Base-by-base conservation (phyloP, 2,797 vertebrate genomes). In the Danionella dracula region DNA sequence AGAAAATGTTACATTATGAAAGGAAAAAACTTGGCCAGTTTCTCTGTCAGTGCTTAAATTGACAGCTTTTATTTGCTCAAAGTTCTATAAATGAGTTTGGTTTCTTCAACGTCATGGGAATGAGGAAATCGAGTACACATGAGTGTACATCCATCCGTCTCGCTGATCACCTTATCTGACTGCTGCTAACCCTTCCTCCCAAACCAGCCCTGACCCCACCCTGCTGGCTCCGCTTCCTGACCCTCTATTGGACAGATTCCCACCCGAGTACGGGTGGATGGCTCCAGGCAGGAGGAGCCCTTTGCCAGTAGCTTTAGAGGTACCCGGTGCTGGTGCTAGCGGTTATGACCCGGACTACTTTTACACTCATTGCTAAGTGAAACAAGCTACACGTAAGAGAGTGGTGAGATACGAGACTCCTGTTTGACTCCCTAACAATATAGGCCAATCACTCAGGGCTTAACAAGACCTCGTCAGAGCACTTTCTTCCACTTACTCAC, bases 161-260 rank as follows among this genome's bases (percentile, higher is more conserved):
- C 79, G 79, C 65, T 78, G 61, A 37, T 45, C 53, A 48, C 44
- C 63, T 70, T 21, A 54, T 68, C 17, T 60, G 76, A 67, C 44
- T 63, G 61, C 23, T 53, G 65, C 29, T 48, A 57, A 75, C 41
- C 16, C 66, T 76, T 68, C 54, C 69, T 54, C 53, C 32, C 68
- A 78, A 71, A 70, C 56, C 51, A 71, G 74, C 71, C 75, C 56
- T 74, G 68, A 71, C 46, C 74, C 75, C 68, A 58, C 16, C 62
- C 76, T 76, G 66, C 76, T 72, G 48, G 76, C 75, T 81, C 72
- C 82, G 75, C 82, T 78, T 73, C 71, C 46, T 82, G 77, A 44
- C 72, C 78, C 72, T 83, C 71, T 83, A 70, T 69, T 80, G 76
- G 76, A 73, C 86, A 85, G 84, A 88, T 85, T 68, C 81, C 76